phyloP scores from a whole-genome alignment of 2,888 invertebrate species.

The Neoascia interrupta region DNA sequence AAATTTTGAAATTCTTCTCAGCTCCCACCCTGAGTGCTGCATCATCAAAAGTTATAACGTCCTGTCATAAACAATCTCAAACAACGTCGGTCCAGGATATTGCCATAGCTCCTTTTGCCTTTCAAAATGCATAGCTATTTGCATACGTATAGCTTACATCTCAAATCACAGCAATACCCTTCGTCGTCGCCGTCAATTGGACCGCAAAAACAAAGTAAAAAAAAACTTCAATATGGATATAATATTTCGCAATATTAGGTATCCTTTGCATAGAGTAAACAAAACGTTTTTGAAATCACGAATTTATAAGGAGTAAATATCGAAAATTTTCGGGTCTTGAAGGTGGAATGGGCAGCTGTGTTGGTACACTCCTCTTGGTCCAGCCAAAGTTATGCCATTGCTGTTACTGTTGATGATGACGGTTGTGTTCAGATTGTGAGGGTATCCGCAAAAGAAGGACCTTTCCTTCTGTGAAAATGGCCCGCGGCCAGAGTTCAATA shows the following conservation, averaged over 20 bases:
- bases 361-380: conserved; percentile 9
- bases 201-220: conserved; percentile 39
- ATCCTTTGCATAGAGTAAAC: conserved; percentile 60
- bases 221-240: conserved; percentile 35
- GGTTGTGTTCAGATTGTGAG: conserved; percentile 46
- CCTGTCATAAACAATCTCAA: conserved; percentile 65
- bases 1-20: background rate
- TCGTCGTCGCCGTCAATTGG: conserved; percentile 30
- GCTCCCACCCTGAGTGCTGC: background rate
- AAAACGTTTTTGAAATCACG: conserved; percentile 67
- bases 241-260: conserved; percentile 66
- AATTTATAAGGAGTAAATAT: conserved; percentile 67
- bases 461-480: conserved; percentile 48
- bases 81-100: conserved; percentile 47
- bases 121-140: conserved; percentile 42
- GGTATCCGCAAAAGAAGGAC: conserved; percentile 55
- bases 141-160: conserved; percentile 27
- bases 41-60: conserved; percentile 64
- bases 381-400: conserved; percentile 11
- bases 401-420: conserved; percentile 27
- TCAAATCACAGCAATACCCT: conserved; percentile 45
- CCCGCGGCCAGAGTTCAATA: conserved; percentile 61
- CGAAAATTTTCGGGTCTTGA: conserved; percentile 56
- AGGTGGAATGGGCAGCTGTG: background rate
- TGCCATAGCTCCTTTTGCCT: conserved; percentile 15